Evolutionary conservation across 2,113 vertebrate species (phyloP), one percentile per base, ranked within the genome.

Genomic region (Hypomesus transpacificus): DNA sequence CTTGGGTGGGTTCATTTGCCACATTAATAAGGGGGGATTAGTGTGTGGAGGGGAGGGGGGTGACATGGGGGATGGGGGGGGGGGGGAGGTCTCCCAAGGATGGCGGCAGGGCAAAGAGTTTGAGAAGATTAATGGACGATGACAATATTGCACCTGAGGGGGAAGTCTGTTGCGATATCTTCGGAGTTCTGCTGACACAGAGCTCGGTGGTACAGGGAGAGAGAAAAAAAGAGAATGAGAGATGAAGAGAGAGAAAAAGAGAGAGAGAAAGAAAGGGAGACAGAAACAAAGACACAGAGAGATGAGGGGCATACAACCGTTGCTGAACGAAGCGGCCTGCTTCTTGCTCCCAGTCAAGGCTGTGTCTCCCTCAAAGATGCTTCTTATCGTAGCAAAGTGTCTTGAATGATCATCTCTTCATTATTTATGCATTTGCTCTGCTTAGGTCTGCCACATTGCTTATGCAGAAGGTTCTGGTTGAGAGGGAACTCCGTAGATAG

Each of bases 61-160:
- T 5, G 53, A 3, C 14, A 17, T 54, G 53, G 85, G 86, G 87
- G 70, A 84, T 84, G 85, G 79, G 68, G 21, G 13, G 22, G 73
- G 73, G 70, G 70, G 66, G 63, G 68, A 84, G 80, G 86, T 84
- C 87, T 84, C 74, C 65, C 52, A 60, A 71, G 69, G 84, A 87
- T 87, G 84, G 87, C 87, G 85, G 84, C 79, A 60, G 75, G 83
- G 81, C 79, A 88, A 14, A 31, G 39, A 90, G 91, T 92, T 92
- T 92, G 91, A 92, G 89, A 90, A 90, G 90, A 94, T 93, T 94
- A 94, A 95, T 95, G 90, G 86, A 92, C 85, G 90, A 92, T 91
- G 92, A 93, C 92, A 94, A 90, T 92, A 92, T 92, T 91, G 86
- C 78, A 91, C 89, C 93, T 92, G 85, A 90, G 89, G 92, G 92